phyloP scores from a whole-genome alignment of 1,140 invertebrate species.

The Cydia amplana region DNA sequence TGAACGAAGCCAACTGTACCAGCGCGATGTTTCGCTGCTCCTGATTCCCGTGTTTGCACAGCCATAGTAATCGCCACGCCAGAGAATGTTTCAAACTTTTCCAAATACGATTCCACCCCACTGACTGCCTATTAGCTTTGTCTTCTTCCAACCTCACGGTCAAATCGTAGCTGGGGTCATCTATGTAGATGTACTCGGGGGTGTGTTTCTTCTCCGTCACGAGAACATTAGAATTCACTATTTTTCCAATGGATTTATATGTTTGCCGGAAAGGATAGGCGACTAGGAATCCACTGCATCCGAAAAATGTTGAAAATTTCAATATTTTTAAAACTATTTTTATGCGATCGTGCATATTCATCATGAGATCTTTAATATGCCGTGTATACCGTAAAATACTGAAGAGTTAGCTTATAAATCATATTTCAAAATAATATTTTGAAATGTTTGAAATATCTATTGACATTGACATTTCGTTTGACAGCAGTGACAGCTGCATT shows the following conservation, averaged over 20 bases:
- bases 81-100: slow-evolving; percentile 70
- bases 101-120: slow-evolving; percentile 62
- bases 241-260: slow-evolving; percentile 51
- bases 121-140: slow-evolving; percentile 47
- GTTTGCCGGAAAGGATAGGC: slow-evolving; percentile 59
- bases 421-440: slow-evolving; percentile 14
- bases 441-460: slow-evolving; percentile 11
- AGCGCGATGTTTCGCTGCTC: slow-evolving; percentile 67
- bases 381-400: neutral
- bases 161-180: slow-evolving; percentile 62
- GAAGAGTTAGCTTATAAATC: neutral
- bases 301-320: slow-evolving; percentile 52
- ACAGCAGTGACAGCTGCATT: no score
- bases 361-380: slow-evolving; percentile 36
- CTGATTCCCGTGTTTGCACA: slow-evolving; percentile 66
- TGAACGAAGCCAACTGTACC: slow-evolving; percentile 66
- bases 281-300: slow-evolving; percentile 51
- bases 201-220: slow-evolving; percentile 63
- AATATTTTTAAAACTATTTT: slow-evolving; percentile 60
- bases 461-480: neutral
- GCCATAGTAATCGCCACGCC: slow-evolving; percentile 66
- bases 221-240: slow-evolving; percentile 64
- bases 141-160: slow-evolving; percentile 56
- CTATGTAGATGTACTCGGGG: slow-evolving; percentile 70
- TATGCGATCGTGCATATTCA: slow-evolving; percentile 61